Evolutionary conservation across 2,113 vertebrate species (phyloP).

Genomic region (Solenodon paradoxus): DNA sequence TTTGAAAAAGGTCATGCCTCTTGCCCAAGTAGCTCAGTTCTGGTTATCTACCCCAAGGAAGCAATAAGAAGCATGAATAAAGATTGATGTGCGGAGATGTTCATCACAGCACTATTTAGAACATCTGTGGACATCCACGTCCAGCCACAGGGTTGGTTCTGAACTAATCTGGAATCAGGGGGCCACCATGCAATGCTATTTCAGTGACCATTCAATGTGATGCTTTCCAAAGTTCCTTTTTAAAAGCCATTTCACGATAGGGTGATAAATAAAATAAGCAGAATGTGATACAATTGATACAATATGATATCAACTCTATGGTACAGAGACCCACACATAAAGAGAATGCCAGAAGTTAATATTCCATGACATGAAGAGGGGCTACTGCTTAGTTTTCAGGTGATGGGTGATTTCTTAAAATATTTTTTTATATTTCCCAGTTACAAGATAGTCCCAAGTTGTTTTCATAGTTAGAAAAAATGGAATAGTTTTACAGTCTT

Average conservation of each 20-base stretch:
- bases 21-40: slow-evolving; percentile 46
- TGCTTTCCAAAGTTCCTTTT: background rate
- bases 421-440: background rate
- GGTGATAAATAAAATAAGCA: slow-evolving; percentile 15
- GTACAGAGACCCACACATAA: background rate
- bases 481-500: background rate
- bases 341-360: slow-evolving; percentile 8
- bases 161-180: slow-evolving; percentile 11
- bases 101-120: slow-evolving; percentile 59
- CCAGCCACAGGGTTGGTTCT: slow-evolving; percentile 16
- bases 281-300: background rate
- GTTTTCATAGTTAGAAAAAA: background rate
- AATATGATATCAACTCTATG: background rate
- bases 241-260: background rate
- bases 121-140: background rate
- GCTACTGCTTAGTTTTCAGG: background rate
- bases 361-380: background rate
- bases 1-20: slow-evolving; percentile 70
- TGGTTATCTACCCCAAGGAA: slow-evolving; percentile 65
- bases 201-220: background rate
- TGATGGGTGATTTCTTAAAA: background rate
- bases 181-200: background rate
- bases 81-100: slow-evolving; percentile 63
- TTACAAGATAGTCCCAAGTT: background rate
- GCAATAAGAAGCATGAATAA: slow-evolving; percentile 54